These are phyloP conservation scores for Tyrannus savana DNA, from an alignment of 2,113 vertebrate species.

Conservation along the genomic window DNA sequence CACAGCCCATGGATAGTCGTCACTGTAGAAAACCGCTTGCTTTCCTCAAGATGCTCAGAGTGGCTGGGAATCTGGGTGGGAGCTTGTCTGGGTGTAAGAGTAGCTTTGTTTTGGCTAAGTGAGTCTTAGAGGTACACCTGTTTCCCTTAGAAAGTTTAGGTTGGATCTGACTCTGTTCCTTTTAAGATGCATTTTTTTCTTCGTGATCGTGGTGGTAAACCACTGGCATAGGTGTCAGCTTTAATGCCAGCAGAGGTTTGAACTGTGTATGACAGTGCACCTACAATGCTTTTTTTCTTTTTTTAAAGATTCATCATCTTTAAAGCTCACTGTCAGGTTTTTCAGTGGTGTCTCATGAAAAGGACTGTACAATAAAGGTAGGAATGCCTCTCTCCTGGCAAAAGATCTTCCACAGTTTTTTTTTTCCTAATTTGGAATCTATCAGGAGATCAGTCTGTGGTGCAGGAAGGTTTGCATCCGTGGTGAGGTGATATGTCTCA, in stretches of 20 bases:
- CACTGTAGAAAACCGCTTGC: neutral
- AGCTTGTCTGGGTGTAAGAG: neutral
- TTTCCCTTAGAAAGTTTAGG: neutral
- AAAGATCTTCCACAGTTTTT: constrained; percentile 63
- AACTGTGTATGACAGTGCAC: constrained; percentile 63
- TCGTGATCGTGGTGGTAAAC: neutral
- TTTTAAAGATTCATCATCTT: constrained; percentile 73
- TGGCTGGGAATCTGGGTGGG: constrained; percentile 9
- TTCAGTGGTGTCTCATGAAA: constrained; percentile 68
- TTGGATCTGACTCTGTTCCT: neutral
- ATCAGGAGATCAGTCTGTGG: constrained; percentile 41
- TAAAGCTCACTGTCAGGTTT: constrained; percentile 72
- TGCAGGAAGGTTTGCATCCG: constrained; percentile 8
- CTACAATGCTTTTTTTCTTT: constrained; percentile 70
- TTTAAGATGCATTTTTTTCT: constrained; percentile 28
- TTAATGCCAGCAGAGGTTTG: constrained; percentile 62
- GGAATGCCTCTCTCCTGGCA: constrained; percentile 60
- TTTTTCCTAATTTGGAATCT: constrained; percentile 53
- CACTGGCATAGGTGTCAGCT: constrained; percentile 42
- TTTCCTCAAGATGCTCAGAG: neutral
- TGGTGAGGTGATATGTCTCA: neutral
- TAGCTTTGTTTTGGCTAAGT: neutral
- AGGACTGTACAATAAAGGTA: constrained; percentile 68
- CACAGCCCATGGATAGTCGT: neutral
- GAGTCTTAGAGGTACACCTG: neutral